Evolutionary conservation across 1,140 invertebrate genomes (phyloP), one percentile per base, ranked within the genome.

Genomic region (Pseudomyrmex flavicornis): DNA sequence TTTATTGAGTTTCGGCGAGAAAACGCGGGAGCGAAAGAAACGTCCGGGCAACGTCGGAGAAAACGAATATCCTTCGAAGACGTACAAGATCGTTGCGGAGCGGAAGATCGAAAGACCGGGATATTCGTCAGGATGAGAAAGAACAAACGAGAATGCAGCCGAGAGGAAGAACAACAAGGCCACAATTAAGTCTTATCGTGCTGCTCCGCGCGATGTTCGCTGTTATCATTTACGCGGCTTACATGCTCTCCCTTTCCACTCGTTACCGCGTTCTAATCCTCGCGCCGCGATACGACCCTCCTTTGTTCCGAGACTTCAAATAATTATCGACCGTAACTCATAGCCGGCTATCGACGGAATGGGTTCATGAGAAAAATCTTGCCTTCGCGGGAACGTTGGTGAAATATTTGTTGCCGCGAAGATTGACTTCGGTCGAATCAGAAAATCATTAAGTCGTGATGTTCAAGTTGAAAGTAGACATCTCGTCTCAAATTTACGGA

Each of bases 151-250:
- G 77, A 17, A 62, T 10, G 79, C 44, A 52, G 72, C 12, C 44
- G 75, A 83, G 69, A 77, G 62, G 69, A 65, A 72, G 84, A 76
- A 74, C 73, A 86, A 73, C 22, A 79, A 83, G 72, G 72, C 35
- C 73, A 79, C 83, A 88, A 88, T 88, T 91, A 90, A 90, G 82
- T 85, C 88, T 90, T 91, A 90, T 90, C 90, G 85, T 89, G 68
- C 80, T 76, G 59, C 58, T 59, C 74, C 77, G 88, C 86, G 85
- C 88, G 70, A 70, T 88, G 88, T 88, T 91, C 88, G 46, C 70
- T 84, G 88, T 91, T 90, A 91, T 91, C 90, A 91, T 91, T 91
- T 91, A 90, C 85, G 85, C 83, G 90, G 88, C 90, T 91, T 91
- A 91, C 89, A 86, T 85, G 84, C 77, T 85, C 52, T 66, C 58